Evolutionary conservation across 1,140 invertebrate species (phyloP).

Genomic region (Drosophila yakuba): DNA sequence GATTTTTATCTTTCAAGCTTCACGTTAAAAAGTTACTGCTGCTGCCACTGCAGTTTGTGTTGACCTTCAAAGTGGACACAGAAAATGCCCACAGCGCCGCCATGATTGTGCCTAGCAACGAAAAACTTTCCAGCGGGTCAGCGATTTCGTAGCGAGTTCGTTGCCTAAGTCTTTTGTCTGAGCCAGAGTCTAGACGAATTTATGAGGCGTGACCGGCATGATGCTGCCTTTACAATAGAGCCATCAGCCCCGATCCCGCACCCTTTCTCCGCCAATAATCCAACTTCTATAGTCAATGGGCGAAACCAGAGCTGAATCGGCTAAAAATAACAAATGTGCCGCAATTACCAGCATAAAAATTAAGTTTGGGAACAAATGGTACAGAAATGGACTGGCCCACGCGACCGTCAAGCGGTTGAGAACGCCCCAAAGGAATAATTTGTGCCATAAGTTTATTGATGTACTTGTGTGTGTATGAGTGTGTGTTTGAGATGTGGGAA

Average conservation of each 20-base stretch:
- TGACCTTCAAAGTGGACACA: constrained; percentile 35
- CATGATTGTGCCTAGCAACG: constrained; percentile 6
- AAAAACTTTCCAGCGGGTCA: constrained; percentile 41
- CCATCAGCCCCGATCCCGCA: constrained; percentile 31
- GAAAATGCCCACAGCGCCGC: constrained; percentile 7
- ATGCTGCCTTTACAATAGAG: constrained; percentile 52
- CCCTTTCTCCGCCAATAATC: constrained; percentile 6
- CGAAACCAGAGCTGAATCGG: constrained; percentile 21
- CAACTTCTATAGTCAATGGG: constrained; percentile 35
- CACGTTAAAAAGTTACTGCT: constrained; percentile 7
- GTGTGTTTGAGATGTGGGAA: constrained; percentile 65
- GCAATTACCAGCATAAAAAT: constrained; percentile 63
- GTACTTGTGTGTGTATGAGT: constrained; percentile 5
- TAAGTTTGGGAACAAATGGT: constrained; percentile 23
- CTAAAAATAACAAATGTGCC: constrained; percentile 80
- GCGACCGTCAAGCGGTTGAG: constrained; percentile 56
- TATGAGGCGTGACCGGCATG: constrained; percentile 51
- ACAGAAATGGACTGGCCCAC: constrained; percentile 66
- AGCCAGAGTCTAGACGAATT: constrained; percentile 46
- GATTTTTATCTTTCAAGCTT: background rate
- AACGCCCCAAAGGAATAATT: constrained; percentile 60
- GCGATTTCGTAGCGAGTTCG: constrained; percentile 60
- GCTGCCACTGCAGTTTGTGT: constrained; percentile 18
- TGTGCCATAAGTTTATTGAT: constrained; percentile 11
- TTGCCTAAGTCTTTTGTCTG: constrained; percentile 81